These are phyloP conservation scores for Casuarius casuarius DNA, from an alignment of 2,113 vertebrate species.

Conservation along the genomic window DNA sequence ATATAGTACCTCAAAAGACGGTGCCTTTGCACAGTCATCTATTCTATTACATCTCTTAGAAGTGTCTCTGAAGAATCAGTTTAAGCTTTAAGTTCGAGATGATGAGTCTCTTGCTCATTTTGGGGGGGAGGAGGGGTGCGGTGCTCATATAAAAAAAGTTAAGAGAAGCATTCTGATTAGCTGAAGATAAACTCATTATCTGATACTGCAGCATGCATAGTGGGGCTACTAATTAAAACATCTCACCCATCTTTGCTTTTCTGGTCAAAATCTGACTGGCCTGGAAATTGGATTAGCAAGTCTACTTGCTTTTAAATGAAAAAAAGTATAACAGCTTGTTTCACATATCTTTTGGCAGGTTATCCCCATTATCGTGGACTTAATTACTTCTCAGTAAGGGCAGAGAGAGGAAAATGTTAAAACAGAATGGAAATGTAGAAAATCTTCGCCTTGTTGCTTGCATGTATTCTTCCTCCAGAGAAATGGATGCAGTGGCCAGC, in stretches of 20 bases:
- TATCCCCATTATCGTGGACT: not conserved
- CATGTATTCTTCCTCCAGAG: accelerated
- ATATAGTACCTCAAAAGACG: not conserved
- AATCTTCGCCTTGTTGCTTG: not conserved
- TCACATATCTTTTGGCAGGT: not conserved
- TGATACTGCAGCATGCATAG: not conserved
- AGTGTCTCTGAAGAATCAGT: not conserved
- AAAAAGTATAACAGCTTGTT: not conserved
- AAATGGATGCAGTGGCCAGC: accelerated
- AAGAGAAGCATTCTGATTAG: not conserved
- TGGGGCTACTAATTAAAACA: not conserved
- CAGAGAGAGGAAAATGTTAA: not conserved
- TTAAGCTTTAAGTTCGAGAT: not conserved
- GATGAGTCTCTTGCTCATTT: not conserved
- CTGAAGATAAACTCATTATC: not conserved
- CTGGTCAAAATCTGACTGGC: not conserved
- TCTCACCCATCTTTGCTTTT: not conserved
- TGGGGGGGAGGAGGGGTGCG: not conserved
- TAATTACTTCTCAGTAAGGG: not conserved
- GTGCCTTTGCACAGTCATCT: not conserved
- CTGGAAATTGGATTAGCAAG: not conserved
- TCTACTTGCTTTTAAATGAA: slow-evolving; percentile 5
- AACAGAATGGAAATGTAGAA: not conserved
- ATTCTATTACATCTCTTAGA: not conserved
- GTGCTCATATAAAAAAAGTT: not conserved